Percentiles rank a stretch among this genome's conserved stretches.
phyloP scores from a whole-genome alignment of 2,113 vertebrate genomes.

The Eubucco bourcierii region DNA sequence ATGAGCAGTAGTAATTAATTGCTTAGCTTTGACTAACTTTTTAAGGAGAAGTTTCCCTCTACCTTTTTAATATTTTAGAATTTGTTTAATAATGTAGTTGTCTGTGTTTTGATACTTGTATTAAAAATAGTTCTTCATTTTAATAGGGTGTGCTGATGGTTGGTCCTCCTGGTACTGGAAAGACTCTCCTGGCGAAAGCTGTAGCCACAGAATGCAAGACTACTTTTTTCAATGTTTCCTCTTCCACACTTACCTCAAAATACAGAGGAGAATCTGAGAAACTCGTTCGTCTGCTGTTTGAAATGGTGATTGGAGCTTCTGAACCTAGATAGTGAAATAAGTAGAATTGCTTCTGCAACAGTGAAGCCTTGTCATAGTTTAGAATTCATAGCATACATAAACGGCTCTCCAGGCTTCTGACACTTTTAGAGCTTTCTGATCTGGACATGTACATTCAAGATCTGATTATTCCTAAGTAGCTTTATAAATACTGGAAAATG shows the following conservation, averaged over 20 bases:
- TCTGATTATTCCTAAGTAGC: not conserved
- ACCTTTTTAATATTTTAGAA: not conserved
- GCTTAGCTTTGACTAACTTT: not conserved
- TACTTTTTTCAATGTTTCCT: conserved; percentile 97
- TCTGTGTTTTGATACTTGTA: not conserved
- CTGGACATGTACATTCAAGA: not conserved
- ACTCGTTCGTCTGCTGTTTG: conserved; percentile 94
- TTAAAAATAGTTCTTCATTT: not conserved
- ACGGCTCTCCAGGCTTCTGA: not conserved
- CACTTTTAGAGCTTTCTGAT: not conserved
- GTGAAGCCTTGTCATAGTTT: not conserved
- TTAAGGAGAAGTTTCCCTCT: not conserved
- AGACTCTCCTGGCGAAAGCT: conserved; percentile 95
- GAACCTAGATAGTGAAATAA: conserved; percentile 1
- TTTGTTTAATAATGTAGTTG: too few species aligned
- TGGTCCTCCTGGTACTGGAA: conserved; percentile 95
- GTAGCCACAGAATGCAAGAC: conserved; percentile 98
- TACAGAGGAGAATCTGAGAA: conserved; percentile 99
- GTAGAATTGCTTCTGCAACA: not conserved
- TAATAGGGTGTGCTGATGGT: conserved; percentile 95
- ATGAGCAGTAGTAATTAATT: not conserved
- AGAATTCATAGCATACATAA: not conserved
- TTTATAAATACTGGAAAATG: not conserved
- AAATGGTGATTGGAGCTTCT: conserved; percentile 85
- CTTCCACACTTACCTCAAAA: conserved; percentile 96